Percentiles rank a stretch among this genome's conserved stretches.
phyloP scores from a whole-genome alignment of 2,113 vertebrate species.

The Microcebus griseorufus region DNA sequence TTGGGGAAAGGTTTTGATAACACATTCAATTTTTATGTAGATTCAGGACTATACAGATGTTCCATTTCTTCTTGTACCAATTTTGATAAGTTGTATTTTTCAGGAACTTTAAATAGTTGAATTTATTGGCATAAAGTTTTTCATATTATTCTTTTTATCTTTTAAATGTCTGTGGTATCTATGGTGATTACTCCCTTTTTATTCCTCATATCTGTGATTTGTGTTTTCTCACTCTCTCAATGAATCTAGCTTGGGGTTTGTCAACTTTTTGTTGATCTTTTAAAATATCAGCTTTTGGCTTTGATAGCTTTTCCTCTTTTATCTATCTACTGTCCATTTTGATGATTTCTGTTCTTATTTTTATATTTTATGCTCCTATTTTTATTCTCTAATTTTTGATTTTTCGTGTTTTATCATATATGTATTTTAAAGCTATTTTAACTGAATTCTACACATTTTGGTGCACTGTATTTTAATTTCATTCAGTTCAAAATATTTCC shows the following conservation, averaged over 20 bases:
- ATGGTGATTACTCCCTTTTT: neutral
- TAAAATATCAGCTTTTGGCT: neutral
- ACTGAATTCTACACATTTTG: neutral
- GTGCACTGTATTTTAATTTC: neutral
- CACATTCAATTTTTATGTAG: neutral
- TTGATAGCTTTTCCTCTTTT: constrained; percentile 9
- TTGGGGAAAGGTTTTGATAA: neutral
- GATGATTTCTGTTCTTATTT: neutral
- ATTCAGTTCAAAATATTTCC: constrained; percentile 6
- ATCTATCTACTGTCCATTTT: neutral
- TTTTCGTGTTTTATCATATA: neutral
- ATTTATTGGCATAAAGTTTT: neutral
- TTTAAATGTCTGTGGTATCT: neutral
- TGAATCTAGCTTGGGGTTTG: neutral
- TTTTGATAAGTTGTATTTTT: neutral
- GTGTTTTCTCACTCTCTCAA: neutral
- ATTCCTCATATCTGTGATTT: neutral
- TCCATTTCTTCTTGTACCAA: neutral
- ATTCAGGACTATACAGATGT: neutral
- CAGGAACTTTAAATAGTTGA: constrained; percentile 21
- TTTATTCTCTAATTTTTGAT: neutral
- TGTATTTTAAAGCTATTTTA: constrained; percentile 25
- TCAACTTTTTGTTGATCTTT: neutral
- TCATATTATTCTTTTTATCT: neutral
- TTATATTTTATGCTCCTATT: neutral